Conservation (phyloP, 92 coral and sea anemone species). For the Micromussa lordhowensis region DNA sequence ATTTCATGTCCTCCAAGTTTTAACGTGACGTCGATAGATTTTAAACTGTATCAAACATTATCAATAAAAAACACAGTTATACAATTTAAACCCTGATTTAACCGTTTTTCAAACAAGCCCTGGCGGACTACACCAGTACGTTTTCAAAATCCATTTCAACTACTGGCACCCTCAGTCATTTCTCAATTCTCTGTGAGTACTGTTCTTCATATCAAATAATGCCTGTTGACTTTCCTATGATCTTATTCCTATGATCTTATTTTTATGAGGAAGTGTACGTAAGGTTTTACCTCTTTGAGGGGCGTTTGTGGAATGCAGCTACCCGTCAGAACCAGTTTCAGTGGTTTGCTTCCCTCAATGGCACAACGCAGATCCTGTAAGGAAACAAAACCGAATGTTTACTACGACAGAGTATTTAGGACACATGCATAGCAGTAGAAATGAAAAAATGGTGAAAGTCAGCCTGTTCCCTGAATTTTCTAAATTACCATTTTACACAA, state of each 20-base stretch:
- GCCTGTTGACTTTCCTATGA: not conserved
- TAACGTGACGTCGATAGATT: no score
- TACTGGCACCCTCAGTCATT: not conserved
- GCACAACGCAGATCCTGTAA: slow-evolving; percentile 86
- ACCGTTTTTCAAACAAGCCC: not conserved
- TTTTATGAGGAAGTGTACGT: not conserved
- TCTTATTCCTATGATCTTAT: not conserved
- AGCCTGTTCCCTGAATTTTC: not conserved
- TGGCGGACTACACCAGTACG: not conserved
- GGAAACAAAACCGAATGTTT: not conserved
- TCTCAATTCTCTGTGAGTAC: not conserved
- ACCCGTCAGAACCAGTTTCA: slow-evolving; percentile 92
- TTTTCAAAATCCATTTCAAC: not conserved
- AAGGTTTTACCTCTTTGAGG: slow-evolving; percentile 80
- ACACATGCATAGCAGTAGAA: not conserved
- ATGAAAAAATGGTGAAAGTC: not conserved
- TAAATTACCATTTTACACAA: not conserved
- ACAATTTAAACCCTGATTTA: no score
- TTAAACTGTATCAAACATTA: no score
- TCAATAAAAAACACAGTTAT: no score
- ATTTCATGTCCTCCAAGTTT: no score
- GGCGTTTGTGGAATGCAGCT: slow-evolving; percentile 96
- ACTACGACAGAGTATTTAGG: not conserved
- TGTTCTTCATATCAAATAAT: no score
- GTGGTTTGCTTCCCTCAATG: slow-evolving; percentile 86